Percentiles rank a stretch among this genome's conserved stretches.
phyloP scores from a whole-genome alignment of 2,888 invertebrate species.

The Candidula unifasciata region DNA sequence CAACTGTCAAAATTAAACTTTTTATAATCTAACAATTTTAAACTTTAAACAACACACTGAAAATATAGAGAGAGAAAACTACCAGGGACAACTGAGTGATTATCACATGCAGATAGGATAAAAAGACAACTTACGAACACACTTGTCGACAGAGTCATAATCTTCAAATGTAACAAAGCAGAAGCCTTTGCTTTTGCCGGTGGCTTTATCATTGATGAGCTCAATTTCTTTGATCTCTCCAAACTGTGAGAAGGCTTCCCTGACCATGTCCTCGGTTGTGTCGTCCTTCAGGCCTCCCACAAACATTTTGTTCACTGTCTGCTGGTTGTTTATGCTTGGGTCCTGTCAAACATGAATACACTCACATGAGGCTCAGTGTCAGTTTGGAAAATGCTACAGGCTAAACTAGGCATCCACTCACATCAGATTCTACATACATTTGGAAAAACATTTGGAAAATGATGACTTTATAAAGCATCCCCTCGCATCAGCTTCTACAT shows the following conservation, averaged over 20 bases:
- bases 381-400: too few species aligned
- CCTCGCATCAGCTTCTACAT: too few species aligned
- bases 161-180: conserved; percentile 98
- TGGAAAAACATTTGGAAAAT: too few species aligned
- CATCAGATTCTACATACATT: too few species aligned
- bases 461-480: too few species aligned
- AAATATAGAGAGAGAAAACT: too few species aligned
- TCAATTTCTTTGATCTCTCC: conserved; percentile 90
- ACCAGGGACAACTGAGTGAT: too few species aligned
- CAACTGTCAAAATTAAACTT: too few species aligned
- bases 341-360: conserved; percentile 19
- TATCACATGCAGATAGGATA: too few species aligned
- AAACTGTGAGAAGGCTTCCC: conserved; percentile 80
- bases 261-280: conserved; percentile 91
- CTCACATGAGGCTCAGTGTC: not conserved
- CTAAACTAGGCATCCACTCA: too few species aligned
- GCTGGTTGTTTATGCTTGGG: conserved; percentile 81
- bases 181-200: conserved; percentile 95
- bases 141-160: conserved; percentile 97
- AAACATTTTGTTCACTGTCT: conserved; percentile 95
- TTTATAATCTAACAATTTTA: too few species aligned
- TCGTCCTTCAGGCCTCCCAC: conserved; percentile 95
- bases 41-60: too few species aligned
- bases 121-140: conserved; percentile 86
- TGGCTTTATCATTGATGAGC: conserved; percentile 93